Evolutionary conservation across 2,888 invertebrate genomes (phyloP).

Genomic region (Nomada fucata): DNA sequence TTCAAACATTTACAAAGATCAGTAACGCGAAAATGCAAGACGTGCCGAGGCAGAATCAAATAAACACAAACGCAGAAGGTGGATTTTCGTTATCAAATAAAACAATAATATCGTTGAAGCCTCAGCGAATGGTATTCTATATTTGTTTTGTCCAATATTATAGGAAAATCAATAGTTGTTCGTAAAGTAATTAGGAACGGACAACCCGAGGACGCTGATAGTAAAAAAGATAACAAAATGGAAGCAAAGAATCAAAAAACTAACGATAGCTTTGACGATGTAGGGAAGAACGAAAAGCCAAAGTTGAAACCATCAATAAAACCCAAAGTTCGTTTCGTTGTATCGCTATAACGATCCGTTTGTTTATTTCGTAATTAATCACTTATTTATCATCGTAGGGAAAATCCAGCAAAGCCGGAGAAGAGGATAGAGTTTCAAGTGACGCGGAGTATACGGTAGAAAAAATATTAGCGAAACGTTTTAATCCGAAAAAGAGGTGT

Average conservation of each 20-base stretch:
- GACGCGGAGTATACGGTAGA: constrained; percentile 91
- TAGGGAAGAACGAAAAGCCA: constrained; percentile 76
- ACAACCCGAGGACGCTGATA: constrained; percentile 79
- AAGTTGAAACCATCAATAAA: constrained; percentile 77
- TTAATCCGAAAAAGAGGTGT: constrained; percentile 90
- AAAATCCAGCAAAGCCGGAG: constrained; percentile 72
- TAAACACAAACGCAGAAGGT: constrained; percentile 72
- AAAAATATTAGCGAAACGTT: constrained; percentile 93
- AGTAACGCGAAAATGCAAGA: constrained; percentile 89
- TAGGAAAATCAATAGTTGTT: constrained; percentile 79
- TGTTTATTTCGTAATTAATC: not conserved
- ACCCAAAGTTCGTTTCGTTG: constrained; percentile 73
- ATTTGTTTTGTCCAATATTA: constrained; percentile 12
- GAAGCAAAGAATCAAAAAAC: constrained; percentile 74
- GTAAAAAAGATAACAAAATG: constrained; percentile 72
- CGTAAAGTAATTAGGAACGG: constrained; percentile 82
- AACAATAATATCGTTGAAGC: not conserved
- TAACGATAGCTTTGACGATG: constrained; percentile 69
- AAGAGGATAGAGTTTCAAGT: constrained; percentile 72
- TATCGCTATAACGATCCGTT: not conserved
- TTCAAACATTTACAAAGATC: constrained; percentile 89
- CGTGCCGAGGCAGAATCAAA: constrained; percentile 79
- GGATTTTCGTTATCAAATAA: not conserved
- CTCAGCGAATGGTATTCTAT: too few relatives aligned
- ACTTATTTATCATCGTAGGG: constrained; percentile 44